Evolutionary conservation across 2,113 vertebrate species (phyloP), one percentile per base, ranked within the genome.

Genomic region (Thunnus thynnus): DNA sequence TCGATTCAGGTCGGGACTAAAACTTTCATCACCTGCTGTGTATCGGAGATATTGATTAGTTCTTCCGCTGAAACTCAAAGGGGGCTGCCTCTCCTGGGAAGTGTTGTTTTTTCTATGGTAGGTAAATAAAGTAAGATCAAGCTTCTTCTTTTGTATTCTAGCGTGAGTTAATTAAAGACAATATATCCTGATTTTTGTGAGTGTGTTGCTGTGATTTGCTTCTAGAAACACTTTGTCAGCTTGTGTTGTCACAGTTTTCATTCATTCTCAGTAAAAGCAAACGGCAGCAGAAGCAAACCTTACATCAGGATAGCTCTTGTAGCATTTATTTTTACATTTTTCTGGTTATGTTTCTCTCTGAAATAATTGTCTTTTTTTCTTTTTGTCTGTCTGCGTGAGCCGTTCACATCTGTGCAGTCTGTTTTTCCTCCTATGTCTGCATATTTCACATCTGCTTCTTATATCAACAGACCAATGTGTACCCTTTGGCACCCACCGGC

Each of bases 371-470:
- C 13, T 61, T 48, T 10, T 46, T 30, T 14, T 46, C 27, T 54
- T 36, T 8, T 8, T 36, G 1, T 36, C 32, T 36, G 46, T 22
- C 36, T 61, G 63, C 12, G 9, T 58, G 44, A 57, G 30, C 18
- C 52, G 3, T 55, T 46, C 63, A 44, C 55, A 75, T 76, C 72
- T 55, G 56, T 72, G 55, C 63, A 73, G 4, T 61, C 73, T 64
- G 54, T 46, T 88, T 91, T 89, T 66, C 74, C 84, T 86, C 66
- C 41, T 50, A 22, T 73, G 67, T 91, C 86, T 86, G 89, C 84
- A 89, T 82, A 83, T 86, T 92, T 91, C 83, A 92, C 91, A 90
- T 94, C 90, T 94, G 92, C 78, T 94, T 89, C 86, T 91, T 64
- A 83, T 89, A 89, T 90, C 68, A 90, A 55, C 83, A 79, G 56